Evolutionary conservation across 2,888 invertebrate genomes (phyloP).

Genomic region (Xanthorhoe spadicearia): DNA sequence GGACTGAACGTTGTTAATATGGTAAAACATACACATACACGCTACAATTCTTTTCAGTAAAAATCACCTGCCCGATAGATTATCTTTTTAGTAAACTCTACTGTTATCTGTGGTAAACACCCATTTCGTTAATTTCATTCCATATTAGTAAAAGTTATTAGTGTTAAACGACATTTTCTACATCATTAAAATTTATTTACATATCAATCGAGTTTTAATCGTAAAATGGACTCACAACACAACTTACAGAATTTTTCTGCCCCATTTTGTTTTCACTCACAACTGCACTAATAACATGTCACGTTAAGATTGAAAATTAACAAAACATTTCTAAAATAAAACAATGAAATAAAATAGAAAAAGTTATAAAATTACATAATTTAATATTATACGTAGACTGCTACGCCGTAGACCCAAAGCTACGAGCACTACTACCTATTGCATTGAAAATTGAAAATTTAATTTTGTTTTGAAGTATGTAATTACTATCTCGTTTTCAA

Average conservation of each 20-base stretch:
- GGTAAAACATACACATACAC: too few species aligned
- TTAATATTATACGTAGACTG: background rate
- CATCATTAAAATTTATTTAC: background rate
- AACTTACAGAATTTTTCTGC: slow-evolving; percentile 36
- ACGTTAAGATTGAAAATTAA: background rate
- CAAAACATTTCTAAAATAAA: background rate
- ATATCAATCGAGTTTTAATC: background rate
- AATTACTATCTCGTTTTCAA: background rate
- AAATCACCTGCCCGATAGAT: too few species aligned
- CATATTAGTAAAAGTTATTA: background rate
- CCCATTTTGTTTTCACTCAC: slow-evolving; percentile 26
- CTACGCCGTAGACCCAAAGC: slow-evolving; percentile 16
- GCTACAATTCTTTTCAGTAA: too few species aligned
- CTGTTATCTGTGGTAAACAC: too few species aligned
- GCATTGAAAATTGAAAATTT: background rate
- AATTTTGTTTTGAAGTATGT: background rate
- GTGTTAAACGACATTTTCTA: background rate
- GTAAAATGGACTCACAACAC: slow-evolving; percentile 10
- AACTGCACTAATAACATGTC: slow-evolving; percentile 15
- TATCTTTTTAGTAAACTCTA: too few species aligned
- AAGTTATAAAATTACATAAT: background rate
- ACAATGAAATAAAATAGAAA: background rate
- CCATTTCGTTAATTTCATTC: background rate
- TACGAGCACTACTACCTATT: slow-evolving; percentile 3
- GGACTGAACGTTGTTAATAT: too few species aligned